Conservation (phyloP, 2,113 vertebrate species). For the Eurypyga helias region DNA sequence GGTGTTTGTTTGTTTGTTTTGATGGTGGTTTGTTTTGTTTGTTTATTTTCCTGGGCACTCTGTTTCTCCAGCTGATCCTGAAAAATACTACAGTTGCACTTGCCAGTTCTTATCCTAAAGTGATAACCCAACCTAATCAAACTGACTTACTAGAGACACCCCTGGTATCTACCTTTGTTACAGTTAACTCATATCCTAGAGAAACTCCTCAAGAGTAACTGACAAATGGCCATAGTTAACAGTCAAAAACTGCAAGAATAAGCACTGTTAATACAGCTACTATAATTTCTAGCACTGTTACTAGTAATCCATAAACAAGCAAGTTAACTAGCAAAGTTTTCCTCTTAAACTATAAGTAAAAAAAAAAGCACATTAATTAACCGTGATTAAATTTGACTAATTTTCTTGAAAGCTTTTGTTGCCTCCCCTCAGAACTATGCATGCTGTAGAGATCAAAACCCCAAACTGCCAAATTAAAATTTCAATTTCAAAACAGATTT, state of each 20-base stretch:
- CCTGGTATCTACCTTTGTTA: not conserved
- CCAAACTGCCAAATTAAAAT: not conserved
- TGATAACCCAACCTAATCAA: not conserved
- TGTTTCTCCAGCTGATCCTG: not conserved
- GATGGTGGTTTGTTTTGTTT: not conserved
- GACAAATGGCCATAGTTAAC: not conserved
- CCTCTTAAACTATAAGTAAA: not conserved
- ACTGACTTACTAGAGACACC: not conserved
- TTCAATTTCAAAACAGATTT: not conserved
- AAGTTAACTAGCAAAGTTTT: not conserved
- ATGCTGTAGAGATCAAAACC: not conserved
- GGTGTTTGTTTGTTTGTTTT: too few species aligned
- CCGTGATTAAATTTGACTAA: not conserved
- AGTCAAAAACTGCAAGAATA: not conserved
- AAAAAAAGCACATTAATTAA: not conserved
- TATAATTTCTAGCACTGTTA: not conserved
- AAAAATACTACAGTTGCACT: not conserved
- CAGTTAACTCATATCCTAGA: not conserved
- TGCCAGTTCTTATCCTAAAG: not conserved
- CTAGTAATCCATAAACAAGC: not conserved
- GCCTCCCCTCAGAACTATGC: not conserved
- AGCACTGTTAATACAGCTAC: not conserved
- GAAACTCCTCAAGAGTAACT: not conserved
- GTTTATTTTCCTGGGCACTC: not conserved
- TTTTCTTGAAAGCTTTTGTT: not conserved